phyloP scores from a whole-genome alignment of 2,797 vertebrate genomes.

The Scarus forsteni region DNA sequence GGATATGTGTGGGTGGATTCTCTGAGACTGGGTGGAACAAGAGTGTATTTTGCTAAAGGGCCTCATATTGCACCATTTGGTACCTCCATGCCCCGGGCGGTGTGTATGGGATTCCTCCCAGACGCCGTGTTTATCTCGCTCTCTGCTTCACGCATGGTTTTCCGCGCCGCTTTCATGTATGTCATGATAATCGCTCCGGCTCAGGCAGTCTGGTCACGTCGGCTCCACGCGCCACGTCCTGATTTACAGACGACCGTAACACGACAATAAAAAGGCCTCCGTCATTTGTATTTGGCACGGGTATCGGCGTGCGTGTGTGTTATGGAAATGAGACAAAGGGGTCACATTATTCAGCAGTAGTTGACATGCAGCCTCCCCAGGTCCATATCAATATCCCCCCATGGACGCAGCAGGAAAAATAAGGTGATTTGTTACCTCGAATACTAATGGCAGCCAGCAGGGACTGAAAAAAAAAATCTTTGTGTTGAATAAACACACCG shows the following conservation, averaged over 20 bases:
- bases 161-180: constrained; percentile 43
- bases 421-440: constrained; percentile 66
- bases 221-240: constrained; percentile 20
- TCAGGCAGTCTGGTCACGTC: constrained; percentile 36
- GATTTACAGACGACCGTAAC: constrained; percentile 55
- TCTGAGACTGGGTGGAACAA: constrained; percentile 18
- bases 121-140: constrained; percentile 35
- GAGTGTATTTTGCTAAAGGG: constrained; percentile 8
- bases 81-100: constrained; percentile 19
- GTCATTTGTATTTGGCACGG: constrained; percentile 46
- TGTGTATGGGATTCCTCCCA: constrained; percentile 9
- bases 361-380: constrained; percentile 69
- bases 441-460: constrained; percentile 61
- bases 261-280: constrained; percentile 41
- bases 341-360: constrained; percentile 75
- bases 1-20: constrained; percentile 13
- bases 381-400: constrained; percentile 71
- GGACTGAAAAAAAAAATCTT: constrained; percentile 19
- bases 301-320: constrained; percentile 41
- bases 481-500: constrained; percentile 41
- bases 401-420: constrained; percentile 52
- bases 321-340: constrained; percentile 66
- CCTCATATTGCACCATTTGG: constrained; percentile 14
- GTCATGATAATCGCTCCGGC: constrained; percentile 44
- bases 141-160: constrained; percentile 29